phyloP scores from a whole-genome alignment of 2,888 invertebrate genomes.

The Charanyca ferruginea region DNA sequence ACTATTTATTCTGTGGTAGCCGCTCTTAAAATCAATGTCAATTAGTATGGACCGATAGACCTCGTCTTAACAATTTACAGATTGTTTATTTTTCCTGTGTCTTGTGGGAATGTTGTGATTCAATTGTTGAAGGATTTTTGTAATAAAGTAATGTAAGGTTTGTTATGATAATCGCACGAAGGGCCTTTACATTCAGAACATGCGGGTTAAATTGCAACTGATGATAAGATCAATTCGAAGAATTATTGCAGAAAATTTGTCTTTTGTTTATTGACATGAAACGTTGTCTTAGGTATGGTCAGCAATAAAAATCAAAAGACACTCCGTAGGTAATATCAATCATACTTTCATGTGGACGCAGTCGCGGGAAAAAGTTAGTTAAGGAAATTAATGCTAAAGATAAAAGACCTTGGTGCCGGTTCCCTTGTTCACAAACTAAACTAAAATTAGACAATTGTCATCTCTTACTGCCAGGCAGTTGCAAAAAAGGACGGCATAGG shows the following conservation, averaged over 20 bases:
- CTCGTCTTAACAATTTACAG: slow-evolving; percentile 29
- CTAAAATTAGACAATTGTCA: too few relatives aligned
- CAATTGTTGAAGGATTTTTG: slow-evolving; percentile 44
- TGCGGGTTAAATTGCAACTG: neutral
- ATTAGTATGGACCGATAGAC: slow-evolving; percentile 33
- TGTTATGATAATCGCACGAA: slow-evolving; percentile 15
- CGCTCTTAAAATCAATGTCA: slow-evolving; percentile 49
- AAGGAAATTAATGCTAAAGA: too few relatives aligned
- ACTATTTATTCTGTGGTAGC: neutral
- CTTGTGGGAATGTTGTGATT: slow-evolving; percentile 42
- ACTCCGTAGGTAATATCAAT: too few relatives aligned
- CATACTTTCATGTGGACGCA: too few relatives aligned
- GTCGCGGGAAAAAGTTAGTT: too few relatives aligned
- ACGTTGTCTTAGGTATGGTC: neutral
- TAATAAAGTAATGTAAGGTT: slow-evolving; percentile 4
- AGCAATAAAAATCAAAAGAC: too few relatives aligned
- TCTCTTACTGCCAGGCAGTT: too few relatives aligned
- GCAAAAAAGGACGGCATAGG: too few relatives aligned
- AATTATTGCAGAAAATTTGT: neutral
- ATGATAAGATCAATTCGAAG: slow-evolving; percentile 10
- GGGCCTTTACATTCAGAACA: slow-evolving; percentile 4
- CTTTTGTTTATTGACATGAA: slow-evolving; percentile 4
- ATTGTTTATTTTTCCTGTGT: slow-evolving; percentile 46
- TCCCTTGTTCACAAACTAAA: too few relatives aligned
- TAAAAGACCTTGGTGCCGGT: too few relatives aligned